Percentiles rank a stretch among this genome's conserved stretches.
These are phyloP conservation scores for Tokudaia muenninki DNA, from an alignment of 2,797 vertebrate genomes.

Conservation along the genomic window DNA sequence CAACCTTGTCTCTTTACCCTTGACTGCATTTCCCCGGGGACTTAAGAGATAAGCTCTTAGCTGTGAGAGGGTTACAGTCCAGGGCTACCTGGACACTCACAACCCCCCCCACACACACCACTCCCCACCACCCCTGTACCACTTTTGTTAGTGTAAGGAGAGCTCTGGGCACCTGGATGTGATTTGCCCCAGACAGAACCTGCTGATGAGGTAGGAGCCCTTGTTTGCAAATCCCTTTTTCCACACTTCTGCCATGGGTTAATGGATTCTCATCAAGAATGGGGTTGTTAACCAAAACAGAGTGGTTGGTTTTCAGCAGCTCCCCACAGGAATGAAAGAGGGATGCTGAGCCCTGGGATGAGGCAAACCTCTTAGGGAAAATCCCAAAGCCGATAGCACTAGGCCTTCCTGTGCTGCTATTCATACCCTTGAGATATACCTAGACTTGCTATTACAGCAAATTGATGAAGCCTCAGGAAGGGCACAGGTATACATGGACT, in stretches of 20 bases:
- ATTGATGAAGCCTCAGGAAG: background rate
- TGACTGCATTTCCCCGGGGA: background rate
- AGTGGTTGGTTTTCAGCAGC: background rate
- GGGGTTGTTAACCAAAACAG: background rate
- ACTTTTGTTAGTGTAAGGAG: background rate
- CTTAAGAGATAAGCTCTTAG: background rate
- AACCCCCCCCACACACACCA: too few relatives aligned
- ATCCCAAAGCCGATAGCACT: background rate
- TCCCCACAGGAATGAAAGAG: background rate
- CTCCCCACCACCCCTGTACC: background rate
- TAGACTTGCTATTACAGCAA: background rate
- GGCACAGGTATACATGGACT: accelerated
- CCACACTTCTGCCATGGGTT: background rate
- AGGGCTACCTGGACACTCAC: background rate
- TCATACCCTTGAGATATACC: background rate
- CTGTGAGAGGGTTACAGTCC: background rate
- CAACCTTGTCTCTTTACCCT: background rate
- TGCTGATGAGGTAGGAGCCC: background rate
- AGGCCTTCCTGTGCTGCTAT: background rate
- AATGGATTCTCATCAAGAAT: background rate
- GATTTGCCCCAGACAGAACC: background rate
- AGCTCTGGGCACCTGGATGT: background rate
- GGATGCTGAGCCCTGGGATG: background rate
- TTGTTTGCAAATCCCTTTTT: background rate
- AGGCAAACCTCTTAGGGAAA: background rate